Evolutionary conservation across 1,140 invertebrate species (phyloP).

Genomic region (Globodera rostochiensis): DNA sequence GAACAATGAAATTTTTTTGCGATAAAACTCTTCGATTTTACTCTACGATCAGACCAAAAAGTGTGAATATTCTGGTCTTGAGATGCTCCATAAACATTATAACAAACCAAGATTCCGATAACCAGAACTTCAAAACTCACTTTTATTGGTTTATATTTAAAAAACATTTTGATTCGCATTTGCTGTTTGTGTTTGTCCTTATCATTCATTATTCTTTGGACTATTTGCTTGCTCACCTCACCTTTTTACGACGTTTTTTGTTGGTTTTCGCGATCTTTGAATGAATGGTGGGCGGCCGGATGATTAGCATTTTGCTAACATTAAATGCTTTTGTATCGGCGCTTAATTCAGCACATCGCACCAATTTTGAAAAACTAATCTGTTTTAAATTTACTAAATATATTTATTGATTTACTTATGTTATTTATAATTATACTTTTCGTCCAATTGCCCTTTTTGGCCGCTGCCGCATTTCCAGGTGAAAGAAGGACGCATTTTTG

Average conservation of each 20-base stretch:
- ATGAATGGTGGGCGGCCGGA: too few species aligned
- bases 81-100: not conserved
- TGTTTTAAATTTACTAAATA: too few species aligned
- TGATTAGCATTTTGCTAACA: too few species aligned
- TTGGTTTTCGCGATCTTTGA: not conserved
- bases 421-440: not conserved
- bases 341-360: not conserved
- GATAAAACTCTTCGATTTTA: not conserved
- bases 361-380: not conserved
- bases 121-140: not conserved
- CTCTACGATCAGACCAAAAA: not conserved
- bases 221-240: too few species aligned
- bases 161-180: not conserved
- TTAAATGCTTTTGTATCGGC: too few species aligned
- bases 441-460: not conserved
- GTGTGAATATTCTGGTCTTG: not conserved
- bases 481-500: not conserved
- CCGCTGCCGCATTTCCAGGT: not conserved
- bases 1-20: not conserved
- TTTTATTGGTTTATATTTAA: not conserved
- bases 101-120: not conserved
- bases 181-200: too few species aligned
- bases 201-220: too few species aligned
- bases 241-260: not conserved
- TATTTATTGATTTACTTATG: not conserved